phyloP scores from a whole-genome alignment of 2,113 vertebrate species.

The Brienomyrus longianalis region DNA sequence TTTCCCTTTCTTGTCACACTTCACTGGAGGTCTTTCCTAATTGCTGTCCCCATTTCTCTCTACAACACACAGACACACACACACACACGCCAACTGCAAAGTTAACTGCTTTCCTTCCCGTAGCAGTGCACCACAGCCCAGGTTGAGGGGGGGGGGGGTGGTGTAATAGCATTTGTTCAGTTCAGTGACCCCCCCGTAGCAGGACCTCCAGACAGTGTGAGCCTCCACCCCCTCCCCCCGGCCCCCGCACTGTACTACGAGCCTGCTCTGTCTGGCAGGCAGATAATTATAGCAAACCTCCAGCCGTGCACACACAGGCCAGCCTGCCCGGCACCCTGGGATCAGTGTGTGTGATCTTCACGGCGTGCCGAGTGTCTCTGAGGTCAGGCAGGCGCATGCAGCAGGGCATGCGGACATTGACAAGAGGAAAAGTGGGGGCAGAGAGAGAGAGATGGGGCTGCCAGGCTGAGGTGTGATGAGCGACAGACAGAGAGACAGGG shows the following conservation, averaged over 20 bases:
- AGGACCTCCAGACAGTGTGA: not conserved
- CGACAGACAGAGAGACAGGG: not conserved
- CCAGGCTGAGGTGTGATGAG: not conserved
- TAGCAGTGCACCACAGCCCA: not conserved
- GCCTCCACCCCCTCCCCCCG: not conserved
- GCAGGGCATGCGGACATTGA: not conserved
- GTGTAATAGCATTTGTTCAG: not conserved
- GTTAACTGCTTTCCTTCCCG: not conserved
- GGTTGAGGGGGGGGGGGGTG: not conserved
- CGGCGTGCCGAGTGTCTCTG: not conserved
- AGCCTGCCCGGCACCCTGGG: not conserved
- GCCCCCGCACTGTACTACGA: not conserved
- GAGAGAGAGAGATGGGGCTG: not conserved
- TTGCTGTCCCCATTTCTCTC: not conserved
- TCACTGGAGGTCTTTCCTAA: not conserved
- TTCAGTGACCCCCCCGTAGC: not conserved
- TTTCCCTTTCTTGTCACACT: not conserved
- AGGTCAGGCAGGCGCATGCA: not conserved
- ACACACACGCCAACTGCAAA: not conserved
- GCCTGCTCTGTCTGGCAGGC: conserved; percentile 2
- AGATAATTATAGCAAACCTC: conserved; percentile 22
- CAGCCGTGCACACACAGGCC: not conserved
- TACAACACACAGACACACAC: not conserved
- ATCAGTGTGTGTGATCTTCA: not conserved
- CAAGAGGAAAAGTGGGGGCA: not conserved